Percentiles rank a stretch among this genome's conserved stretches.
phyloP scores from a whole-genome alignment of 2,113 vertebrate genomes.

The Anarhynchus alexandrinus region DNA sequence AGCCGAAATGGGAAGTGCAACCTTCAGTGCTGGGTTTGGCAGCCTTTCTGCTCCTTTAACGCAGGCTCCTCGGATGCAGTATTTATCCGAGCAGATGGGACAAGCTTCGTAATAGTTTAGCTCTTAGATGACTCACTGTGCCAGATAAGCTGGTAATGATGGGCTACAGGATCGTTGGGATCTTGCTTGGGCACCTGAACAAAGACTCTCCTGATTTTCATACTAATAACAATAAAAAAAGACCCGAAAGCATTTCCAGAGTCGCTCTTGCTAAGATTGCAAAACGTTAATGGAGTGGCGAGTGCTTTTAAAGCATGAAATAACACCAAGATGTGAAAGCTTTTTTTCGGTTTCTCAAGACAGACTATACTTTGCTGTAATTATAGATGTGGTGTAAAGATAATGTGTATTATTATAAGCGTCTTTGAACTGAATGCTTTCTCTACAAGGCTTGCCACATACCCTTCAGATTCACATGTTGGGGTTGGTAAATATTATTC shows the following conservation, averaged over 20 bases:
- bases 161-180: neutral
- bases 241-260: neutral
- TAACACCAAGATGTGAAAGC: neutral
- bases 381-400: slow-evolving; percentile 3
- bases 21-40: neutral
- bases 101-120: neutral
- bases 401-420: slow-evolving; percentile 25
- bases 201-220: neutral
- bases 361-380: slow-evolving; percentile 7
- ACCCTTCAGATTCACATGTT: neutral
- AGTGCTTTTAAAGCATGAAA: neutral
- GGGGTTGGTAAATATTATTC: neutral
- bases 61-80: neutral
- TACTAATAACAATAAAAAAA: neutral
- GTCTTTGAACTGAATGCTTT: slow-evolving; percentile 44
- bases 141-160: neutral
- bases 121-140: neutral
- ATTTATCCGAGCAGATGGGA: neutral
- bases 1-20: neutral
- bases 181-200: neutral
- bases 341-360: neutral
- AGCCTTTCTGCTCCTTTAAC: neutral
- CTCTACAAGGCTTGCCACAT: slow-evolving; percentile 2
- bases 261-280: neutral
- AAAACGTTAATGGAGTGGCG: neutral